Evolutionary conservation across 2,797 vertebrate genomes (phyloP).

Genomic region (Sebastes variabilis): DNA sequence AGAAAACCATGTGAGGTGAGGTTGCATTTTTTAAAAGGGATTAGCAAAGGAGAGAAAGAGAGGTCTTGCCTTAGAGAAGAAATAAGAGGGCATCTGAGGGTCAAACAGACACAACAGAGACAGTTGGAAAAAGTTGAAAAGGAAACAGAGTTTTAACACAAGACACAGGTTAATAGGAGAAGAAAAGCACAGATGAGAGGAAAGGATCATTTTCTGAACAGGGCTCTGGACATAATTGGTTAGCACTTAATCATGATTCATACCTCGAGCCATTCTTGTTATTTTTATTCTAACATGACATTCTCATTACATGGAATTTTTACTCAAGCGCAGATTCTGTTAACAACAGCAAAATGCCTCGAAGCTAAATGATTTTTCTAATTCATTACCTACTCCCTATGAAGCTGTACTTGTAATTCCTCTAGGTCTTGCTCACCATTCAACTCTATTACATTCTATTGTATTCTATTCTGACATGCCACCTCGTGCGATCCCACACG

Average conservation of each 20-base stretch:
- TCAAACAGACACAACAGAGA: slow-evolving; percentile 81
- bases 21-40: slow-evolving; percentile 68
- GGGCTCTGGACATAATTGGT: slow-evolving; percentile 66
- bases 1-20: slow-evolving; percentile 67
- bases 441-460: background rate
- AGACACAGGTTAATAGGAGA: slow-evolving; percentile 75
- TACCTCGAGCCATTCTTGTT: slow-evolving; percentile 66
- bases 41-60: slow-evolving; percentile 79
- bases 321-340: slow-evolving; percentile 62
- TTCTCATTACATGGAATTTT: slow-evolving; percentile 67
- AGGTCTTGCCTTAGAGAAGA: slow-evolving; percentile 86
- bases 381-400: slow-evolving; percentile 57
- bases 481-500: background rate
- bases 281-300: slow-evolving; percentile 67
- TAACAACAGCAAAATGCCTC: slow-evolving; percentile 65
- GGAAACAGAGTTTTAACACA: slow-evolving; percentile 74
- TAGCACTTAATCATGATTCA: slow-evolving; percentile 69
- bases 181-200: slow-evolving; percentile 73
- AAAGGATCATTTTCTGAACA: slow-evolving; percentile 65
- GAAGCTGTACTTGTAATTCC: slow-evolving; percentile 44
- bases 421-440: slow-evolving; percentile 32
- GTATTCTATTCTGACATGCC: slow-evolving; percentile 7
- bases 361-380: slow-evolving; percentile 66
- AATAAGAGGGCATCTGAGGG: slow-evolving; percentile 87
- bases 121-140: slow-evolving; percentile 73